Percentiles rank a stretch among this genome's conserved stretches.
phyloP scores from a whole-genome alignment of 2,113 vertebrate species.

The Oreotrochilus melanogaster region DNA sequence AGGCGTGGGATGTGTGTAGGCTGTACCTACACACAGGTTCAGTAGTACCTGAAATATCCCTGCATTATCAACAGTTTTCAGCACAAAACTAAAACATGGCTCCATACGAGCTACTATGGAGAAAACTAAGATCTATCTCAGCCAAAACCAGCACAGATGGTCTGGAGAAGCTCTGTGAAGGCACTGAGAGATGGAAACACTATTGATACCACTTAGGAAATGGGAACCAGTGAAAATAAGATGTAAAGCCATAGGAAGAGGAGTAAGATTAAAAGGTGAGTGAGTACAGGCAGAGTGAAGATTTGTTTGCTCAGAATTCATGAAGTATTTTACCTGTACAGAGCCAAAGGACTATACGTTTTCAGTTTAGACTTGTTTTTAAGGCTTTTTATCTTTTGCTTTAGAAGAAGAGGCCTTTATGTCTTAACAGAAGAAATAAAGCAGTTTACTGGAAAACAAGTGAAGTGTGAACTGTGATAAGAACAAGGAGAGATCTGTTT shows the following conservation, averaged over 20 bases:
- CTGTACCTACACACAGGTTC: too few relatives aligned
- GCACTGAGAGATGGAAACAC: not conserved
- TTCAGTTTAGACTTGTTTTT: conserved; percentile 11
- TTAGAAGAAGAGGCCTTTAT: not conserved
- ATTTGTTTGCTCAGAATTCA: not conserved
- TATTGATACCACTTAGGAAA: not conserved
- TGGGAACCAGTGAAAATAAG: not conserved
- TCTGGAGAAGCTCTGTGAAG: not conserved
- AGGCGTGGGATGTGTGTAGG: too few relatives aligned
- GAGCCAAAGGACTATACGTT: not conserved
- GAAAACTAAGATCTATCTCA: too few relatives aligned
- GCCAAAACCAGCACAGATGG: too few relatives aligned
- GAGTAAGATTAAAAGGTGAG: not conserved
- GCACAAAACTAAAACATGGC: too few relatives aligned
- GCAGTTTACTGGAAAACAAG: conserved; percentile 7
- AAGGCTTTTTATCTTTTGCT: not conserved
- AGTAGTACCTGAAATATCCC: too few relatives aligned
- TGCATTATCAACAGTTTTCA: too few relatives aligned
- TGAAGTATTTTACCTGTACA: not conserved
- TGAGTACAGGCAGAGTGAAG: not conserved
- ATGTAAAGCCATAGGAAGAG: not conserved
- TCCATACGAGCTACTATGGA: too few relatives aligned
- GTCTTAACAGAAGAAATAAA: conserved; percentile 24
- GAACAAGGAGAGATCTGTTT: conserved; percentile 34
- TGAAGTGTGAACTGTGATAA: fast-evolving